These are phyloP conservation scores for Bradysia coprophila DNA, from an alignment of 1,140 invertebrate species.

Conservation along the genomic window DNA sequence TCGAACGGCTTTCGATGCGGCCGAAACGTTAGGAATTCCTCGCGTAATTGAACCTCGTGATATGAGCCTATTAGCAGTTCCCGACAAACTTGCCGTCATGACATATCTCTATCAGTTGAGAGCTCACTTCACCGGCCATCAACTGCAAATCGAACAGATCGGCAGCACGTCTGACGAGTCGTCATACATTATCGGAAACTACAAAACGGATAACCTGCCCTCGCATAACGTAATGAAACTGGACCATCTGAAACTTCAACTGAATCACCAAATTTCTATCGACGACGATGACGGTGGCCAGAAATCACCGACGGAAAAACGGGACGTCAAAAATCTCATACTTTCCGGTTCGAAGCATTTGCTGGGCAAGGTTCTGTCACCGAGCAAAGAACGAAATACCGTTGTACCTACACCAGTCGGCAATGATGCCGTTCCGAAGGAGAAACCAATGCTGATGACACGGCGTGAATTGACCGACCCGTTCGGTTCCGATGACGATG, in stretches of 20 bases:
- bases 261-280: constrained; percentile 17
- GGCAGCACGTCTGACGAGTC: constrained; percentile 61
- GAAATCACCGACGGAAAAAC: constrained; percentile 27
- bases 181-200: constrained; percentile 67
- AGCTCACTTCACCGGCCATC: constrained; percentile 76
- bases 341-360: constrained; percentile 56
- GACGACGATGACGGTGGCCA: constrained; percentile 11
- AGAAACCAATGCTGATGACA: constrained; percentile 53
- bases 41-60: constrained; percentile 81
- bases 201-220: constrained; percentile 45
- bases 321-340: constrained; percentile 55
- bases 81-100: constrained; percentile 89
- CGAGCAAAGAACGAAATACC: constrained; percentile 42
- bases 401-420: background rate
- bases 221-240: constrained; percentile 20
- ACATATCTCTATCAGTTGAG: constrained; percentile 87
- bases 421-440: background rate
- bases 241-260: constrained; percentile 15
- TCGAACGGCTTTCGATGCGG: constrained; percentile 80
- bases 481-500: constrained; percentile 80
- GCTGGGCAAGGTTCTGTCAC: constrained; percentile 60
- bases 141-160: constrained; percentile 64
- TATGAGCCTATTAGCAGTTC: constrained; percentile 75
- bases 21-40: constrained; percentile 71
- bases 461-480: constrained; percentile 73